Conservation (phyloP, 2,797 vertebrate species). For the Avahi laniger region DNA sequence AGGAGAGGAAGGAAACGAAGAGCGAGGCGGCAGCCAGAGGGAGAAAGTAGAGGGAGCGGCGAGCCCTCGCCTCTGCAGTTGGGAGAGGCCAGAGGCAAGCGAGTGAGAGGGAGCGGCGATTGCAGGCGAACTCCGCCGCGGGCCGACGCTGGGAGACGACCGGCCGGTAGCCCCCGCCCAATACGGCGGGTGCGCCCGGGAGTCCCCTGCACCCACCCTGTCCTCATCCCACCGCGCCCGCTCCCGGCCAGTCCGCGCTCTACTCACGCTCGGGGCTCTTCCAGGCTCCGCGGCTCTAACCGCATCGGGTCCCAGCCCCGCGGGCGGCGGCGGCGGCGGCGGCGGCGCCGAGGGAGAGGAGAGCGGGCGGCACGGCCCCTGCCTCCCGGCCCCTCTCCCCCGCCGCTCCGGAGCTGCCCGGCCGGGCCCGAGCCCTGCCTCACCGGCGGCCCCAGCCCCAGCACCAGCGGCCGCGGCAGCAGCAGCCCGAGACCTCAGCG, state of each 20-base stretch:
- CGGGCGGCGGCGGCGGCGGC: conserved; percentile 53
- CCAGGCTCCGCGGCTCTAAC: conserved; percentile 62
- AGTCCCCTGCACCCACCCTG: background rate
- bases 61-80: background rate
- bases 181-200: background rate
- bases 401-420: conserved; percentile 77
- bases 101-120: background rate
- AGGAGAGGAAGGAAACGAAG: conserved; percentile 34
- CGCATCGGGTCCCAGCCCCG: conserved; percentile 76
- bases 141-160: background rate
- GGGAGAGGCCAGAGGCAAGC: conserved; percentile 48
- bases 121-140: background rate
- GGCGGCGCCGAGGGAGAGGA: conserved; percentile 75
- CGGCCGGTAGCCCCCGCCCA: conserved; percentile 23
- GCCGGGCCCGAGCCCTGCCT: conserved; percentile 76
- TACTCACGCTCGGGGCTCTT: conserved; percentile 75
- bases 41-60: background rate
- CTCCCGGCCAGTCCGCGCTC: background rate
- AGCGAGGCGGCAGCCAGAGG: background rate
- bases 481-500: conserved; percentile 58
- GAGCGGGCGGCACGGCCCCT: conserved; percentile 71
- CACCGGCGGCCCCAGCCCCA: conserved; percentile 72
- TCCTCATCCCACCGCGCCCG: background rate
- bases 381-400: conserved; percentile 78
- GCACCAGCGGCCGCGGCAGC: conserved; percentile 60